Evolutionary conservation across 2,797 vertebrate genomes (phyloP).

Genomic region (Benthosema pterotum): DNA sequence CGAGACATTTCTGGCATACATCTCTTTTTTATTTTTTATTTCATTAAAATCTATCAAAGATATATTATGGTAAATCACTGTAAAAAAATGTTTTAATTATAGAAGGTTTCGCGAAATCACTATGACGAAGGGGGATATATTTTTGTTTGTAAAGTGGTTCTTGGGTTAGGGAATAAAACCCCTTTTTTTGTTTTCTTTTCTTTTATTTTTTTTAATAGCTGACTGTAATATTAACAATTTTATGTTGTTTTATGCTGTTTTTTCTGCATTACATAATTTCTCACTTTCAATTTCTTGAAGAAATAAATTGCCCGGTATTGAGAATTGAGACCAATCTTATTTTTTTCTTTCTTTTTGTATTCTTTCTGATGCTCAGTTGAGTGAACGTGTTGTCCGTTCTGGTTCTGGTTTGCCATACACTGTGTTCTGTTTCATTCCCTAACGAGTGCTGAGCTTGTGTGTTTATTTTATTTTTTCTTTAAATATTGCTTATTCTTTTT

Average conservation of each 20-base stretch:
- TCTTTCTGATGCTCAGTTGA: constrained; percentile 56
- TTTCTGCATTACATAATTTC: constrained; percentile 59
- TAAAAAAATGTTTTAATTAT: constrained; percentile 85
- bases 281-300: constrained; percentile 60
- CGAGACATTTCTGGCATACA: constrained; percentile 60
- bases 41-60: constrained; percentile 71
- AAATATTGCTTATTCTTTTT: constrained; percentile 4
- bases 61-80: constrained; percentile 85
- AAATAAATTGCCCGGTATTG: constrained; percentile 55
- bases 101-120: constrained; percentile 71
- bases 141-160: constrained; percentile 81
- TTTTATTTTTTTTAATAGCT: constrained; percentile 62
- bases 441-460: constrained; percentile 50
- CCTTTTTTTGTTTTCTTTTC: constrained; percentile 60
- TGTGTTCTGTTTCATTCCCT: constrained; percentile 70
- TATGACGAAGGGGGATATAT: constrained; percentile 71
- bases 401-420: constrained; percentile 18
- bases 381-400: constrained; percentile 47
- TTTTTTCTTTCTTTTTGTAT: constrained; percentile 29
- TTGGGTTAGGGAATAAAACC: constrained; percentile 65
- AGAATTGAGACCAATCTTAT: constrained; percentile 58
- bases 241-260: constrained; percentile 75
- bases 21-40: constrained; percentile 32
- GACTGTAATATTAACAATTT: constrained; percentile 74
- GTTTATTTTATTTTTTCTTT: constrained; percentile 38